Evolutionary conservation across 2,888 invertebrate species (phyloP).

Genomic region (Athrips mouffetella): DNA sequence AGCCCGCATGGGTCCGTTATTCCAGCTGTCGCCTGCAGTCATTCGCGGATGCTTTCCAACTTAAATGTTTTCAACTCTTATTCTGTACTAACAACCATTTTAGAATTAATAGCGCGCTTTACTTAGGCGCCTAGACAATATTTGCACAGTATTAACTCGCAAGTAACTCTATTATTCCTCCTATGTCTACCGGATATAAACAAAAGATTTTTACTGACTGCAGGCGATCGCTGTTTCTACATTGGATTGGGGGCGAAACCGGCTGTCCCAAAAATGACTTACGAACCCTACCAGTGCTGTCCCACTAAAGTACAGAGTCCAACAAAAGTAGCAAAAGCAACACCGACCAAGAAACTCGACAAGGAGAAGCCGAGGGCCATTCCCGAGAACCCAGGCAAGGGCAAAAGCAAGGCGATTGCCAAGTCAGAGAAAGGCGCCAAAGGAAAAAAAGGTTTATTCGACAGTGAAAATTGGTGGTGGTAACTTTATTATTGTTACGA

Average conservation of each 20-base stretch:
- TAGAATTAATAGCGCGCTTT: constrained; percentile 70
- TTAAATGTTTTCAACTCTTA: constrained; percentile 70
- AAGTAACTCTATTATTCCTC: constrained; percentile 62
- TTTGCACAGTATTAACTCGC: constrained; percentile 70
- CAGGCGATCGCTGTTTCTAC: constrained; percentile 98
- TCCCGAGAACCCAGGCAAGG: constrained; percentile 58
- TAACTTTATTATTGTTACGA: constrained; percentile 63
- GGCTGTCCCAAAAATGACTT: constrained; percentile 85
- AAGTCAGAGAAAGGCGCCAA: constrained; percentile 79
- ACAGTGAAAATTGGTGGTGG: constrained; percentile 91
- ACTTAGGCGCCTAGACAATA: constrained; percentile 55
- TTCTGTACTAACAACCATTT: constrained; percentile 71
- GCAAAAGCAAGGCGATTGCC: constrained; percentile 71
- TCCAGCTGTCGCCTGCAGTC: constrained; percentile 83
- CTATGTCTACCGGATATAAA: constrained; percentile 77
- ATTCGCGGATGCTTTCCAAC: constrained; percentile 76
- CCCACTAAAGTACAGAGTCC: constrained; percentile 89
- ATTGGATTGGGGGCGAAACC: constrained; percentile 94
- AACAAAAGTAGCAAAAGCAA: constrained; percentile 89
- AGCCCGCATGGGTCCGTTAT: constrained; percentile 68
- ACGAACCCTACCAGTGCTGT: constrained; percentile 95
- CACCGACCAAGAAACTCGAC: constrained; percentile 75
- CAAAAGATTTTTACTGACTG: constrained; percentile 92
- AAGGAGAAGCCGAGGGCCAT: constrained; percentile 59
- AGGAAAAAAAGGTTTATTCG: constrained; percentile 90